A percentile compares a stretch with the other conserved stretches of the same genome.
These are phyloP conservation scores for Perccottus glenii DNA, from an alignment of 2,113 vertebrate genomes.

Conservation along the genomic window DNA sequence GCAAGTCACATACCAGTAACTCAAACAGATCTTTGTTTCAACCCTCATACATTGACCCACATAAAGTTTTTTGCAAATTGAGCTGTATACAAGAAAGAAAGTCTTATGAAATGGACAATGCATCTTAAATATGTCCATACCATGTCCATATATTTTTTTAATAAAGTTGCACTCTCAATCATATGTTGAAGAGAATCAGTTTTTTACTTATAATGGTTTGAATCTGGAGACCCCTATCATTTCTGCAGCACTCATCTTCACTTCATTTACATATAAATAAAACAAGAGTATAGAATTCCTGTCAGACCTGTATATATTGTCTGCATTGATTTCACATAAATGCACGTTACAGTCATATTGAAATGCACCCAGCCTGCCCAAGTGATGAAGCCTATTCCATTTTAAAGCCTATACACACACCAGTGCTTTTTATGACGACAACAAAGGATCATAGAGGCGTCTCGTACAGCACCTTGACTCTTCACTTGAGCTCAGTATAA, in stretches of 20 bases:
- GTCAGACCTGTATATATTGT: background rate
- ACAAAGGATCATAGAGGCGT: background rate
- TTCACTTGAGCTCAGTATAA: slow-evolving; percentile 2
- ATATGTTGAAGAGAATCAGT: background rate
- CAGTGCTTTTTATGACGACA: slow-evolving; percentile 17
- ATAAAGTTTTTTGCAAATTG: too few relatives aligned
- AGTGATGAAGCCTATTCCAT: background rate
- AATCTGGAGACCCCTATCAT: background rate
- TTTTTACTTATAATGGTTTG: background rate
- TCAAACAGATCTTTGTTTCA: too few relatives aligned
- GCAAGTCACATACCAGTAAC: too few relatives aligned
- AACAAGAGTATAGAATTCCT: slow-evolving; percentile 1
- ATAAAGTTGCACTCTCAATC: background rate
- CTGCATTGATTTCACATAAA: background rate
- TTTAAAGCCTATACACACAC: slow-evolving; percentile 1
- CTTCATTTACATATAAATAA: slow-evolving; percentile 12
- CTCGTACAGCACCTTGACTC: background rate
- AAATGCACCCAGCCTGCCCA: background rate
- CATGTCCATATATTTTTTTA: background rate
- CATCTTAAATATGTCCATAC: background rate
- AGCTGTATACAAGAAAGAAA: too few relatives aligned
- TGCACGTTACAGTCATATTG: slow-evolving; percentile 2
- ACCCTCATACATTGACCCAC: too few relatives aligned
- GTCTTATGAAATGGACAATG: too few relatives aligned
- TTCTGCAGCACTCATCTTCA: background rate